These are phyloP conservation scores for Fissipunctia ypsillon DNA, from an alignment of 2,888 invertebrate genomes.

Conservation along the genomic window DNA sequence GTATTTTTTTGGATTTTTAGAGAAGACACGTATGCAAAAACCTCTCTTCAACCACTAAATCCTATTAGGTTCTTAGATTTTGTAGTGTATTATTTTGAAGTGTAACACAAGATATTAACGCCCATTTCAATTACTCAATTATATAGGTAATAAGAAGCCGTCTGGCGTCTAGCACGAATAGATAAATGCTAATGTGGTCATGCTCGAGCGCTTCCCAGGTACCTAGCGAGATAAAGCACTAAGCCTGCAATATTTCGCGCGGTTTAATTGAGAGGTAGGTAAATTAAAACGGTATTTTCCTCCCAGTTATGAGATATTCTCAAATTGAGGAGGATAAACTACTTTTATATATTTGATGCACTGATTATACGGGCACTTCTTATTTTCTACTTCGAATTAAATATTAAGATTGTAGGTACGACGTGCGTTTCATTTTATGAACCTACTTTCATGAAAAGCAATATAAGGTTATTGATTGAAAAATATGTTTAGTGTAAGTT, in stretches of 20 bases:
- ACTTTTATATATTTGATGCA: constrained; percentile 27
- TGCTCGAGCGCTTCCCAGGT: constrained; percentile 70
- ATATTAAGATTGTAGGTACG: neutral
- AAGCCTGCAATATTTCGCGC: constrained; percentile 55
- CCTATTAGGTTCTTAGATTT: neutral
- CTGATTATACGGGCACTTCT: constrained; percentile 16
- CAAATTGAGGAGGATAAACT: constrained; percentile 52
- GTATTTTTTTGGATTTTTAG: neutral
- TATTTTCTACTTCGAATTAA: constrained; percentile 11
- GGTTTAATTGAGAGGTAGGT: constrained; percentile 46
- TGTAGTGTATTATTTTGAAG: constrained; percentile 42
- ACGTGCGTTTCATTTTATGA: neutral
- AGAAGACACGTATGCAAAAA: neutral
- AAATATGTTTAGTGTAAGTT: neutral
- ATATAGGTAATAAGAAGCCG: constrained; percentile 68
- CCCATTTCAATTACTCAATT: constrained; percentile 72
- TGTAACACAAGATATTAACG: constrained; percentile 57
- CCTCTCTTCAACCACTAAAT: neutral
- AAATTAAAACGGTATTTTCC: constrained; percentile 52
- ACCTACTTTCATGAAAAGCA: neutral
- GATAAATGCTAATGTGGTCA: constrained; percentile 75
- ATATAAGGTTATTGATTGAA: neutral
- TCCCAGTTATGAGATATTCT: constrained; percentile 44
- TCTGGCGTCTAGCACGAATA: constrained; percentile 71
- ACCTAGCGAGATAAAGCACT: constrained; percentile 54